phyloP scores from a whole-genome alignment of 2,888 invertebrate species.

The Apoda limacodes region DNA sequence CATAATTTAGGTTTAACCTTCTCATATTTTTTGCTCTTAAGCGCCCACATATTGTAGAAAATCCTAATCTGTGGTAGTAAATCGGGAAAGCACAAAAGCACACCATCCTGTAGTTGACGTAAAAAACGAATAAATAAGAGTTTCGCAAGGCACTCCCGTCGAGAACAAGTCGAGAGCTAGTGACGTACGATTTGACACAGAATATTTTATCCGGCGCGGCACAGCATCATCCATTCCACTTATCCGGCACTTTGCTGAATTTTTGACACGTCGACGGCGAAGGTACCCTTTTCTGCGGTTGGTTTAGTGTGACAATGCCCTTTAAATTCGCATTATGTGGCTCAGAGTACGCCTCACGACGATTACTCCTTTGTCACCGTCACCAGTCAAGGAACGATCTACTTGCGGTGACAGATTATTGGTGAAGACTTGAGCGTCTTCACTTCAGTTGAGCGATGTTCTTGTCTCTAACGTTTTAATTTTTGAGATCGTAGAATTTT shows the following conservation, averaged over 20 bases:
- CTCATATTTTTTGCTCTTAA: slow-evolving; percentile 3
- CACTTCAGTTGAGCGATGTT: too few species aligned
- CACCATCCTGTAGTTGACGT: slow-evolving; percentile 47
- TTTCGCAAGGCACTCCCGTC: slow-evolving; percentile 57
- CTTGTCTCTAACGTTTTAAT: too few species aligned
- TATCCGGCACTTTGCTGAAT: slow-evolving; percentile 62
- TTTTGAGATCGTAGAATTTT: too few species aligned
- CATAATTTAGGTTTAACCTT: slow-evolving; percentile 3
- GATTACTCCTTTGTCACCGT: slow-evolving; percentile 29
- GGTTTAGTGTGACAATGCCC: slow-evolving; percentile 52
- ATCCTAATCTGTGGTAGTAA: slow-evolving; percentile 40
- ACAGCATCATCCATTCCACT: slow-evolving; percentile 64
- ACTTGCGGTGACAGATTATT: slow-evolving; percentile 21
- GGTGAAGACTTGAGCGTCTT: too few species aligned
- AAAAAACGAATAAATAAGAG: slow-evolving; percentile 65
- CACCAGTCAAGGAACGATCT: too few species aligned
- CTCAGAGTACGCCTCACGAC: slow-evolving; percentile 25
- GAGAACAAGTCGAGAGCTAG: slow-evolving; percentile 58
- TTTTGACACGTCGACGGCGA: slow-evolving; percentile 59
- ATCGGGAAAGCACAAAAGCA: slow-evolving; percentile 53
- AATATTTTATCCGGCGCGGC: slow-evolving; percentile 62
- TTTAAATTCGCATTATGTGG: slow-evolving; percentile 55
- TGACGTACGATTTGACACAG: slow-evolving; percentile 67
- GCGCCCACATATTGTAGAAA: too few species aligned
- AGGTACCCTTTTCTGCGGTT: slow-evolving; percentile 55